These are phyloP conservation scores for Xyrauchen texanus DNA, from an alignment of 2,113 vertebrate genomes.

Conservation along the genomic window DNA sequence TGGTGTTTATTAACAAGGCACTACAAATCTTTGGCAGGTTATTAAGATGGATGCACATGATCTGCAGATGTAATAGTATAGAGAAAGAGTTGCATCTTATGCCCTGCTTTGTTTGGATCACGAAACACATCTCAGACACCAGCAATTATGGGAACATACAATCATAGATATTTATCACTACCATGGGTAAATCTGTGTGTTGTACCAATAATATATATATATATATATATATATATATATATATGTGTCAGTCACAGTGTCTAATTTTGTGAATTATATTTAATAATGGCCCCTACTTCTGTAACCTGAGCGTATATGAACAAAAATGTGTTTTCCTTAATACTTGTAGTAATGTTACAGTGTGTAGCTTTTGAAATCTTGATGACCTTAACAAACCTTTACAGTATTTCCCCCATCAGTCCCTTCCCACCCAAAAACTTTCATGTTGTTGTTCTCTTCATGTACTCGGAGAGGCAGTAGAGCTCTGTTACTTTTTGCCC, in stretches of 20 bases:
- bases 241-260: neutral
- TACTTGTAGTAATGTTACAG: slow-evolving; percentile 21
- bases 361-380: neutral
- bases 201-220: slow-evolving; percentile 30
- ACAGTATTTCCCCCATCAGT: too few species aligned
- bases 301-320: slow-evolving; percentile 41
- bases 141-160: slow-evolving; percentile 19
- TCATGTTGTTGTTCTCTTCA: neutral
- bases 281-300: neutral
- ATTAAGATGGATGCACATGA: too few species aligned
- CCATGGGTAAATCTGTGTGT: neutral
- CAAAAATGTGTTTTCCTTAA: slow-evolving; percentile 30
- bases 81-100: neutral
- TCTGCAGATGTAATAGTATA: too few species aligned
- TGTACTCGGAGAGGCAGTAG: slow-evolving; percentile 5
- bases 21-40: neutral
- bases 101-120: neutral
- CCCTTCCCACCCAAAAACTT: neutral
- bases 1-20: neutral
- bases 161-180: slow-evolving; percentile 22
- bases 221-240: too few species aligned
- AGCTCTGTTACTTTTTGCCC: too few species aligned
- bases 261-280: neutral
- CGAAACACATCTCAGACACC: neutral
- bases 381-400: neutral